phyloP scores from a whole-genome alignment of 2,797 vertebrate genomes.

The Moxostoma hubbsi region DNA sequence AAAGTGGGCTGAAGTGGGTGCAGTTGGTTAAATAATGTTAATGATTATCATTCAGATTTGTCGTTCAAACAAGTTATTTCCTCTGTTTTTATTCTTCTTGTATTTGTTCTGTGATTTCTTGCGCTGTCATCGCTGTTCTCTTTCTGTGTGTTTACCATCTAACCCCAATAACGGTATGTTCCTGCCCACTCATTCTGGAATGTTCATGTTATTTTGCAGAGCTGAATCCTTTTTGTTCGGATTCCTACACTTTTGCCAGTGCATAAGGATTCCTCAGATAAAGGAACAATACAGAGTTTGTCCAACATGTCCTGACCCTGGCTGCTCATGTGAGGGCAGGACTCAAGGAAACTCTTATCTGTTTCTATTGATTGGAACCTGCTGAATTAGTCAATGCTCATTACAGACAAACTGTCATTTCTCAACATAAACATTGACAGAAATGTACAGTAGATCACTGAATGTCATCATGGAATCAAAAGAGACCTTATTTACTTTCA shows the following conservation, averaged over 20 bases:
- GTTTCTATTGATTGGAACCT: conserved; percentile 59
- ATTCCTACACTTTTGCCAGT: conserved; percentile 43
- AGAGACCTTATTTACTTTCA: too few relatives aligned
- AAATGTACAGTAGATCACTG: too few relatives aligned
- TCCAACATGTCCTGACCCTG: conserved; percentile 29
- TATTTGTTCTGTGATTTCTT: conserved; percentile 2
- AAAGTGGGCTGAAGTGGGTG: too few relatives aligned
- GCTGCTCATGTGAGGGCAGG: conserved; percentile 15
- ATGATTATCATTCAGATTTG: neutral
- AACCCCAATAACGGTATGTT: neutral
- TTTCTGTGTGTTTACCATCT: neutral
- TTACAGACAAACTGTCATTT: neutral
- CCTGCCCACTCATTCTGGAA: conserved; percentile 20
- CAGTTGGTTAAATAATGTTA: neutral
- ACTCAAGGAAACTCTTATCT: conserved; percentile 52
- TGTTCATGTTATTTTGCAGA: conserved; percentile 46
- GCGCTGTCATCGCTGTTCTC: too few relatives aligned
- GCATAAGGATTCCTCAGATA: conserved; percentile 61
- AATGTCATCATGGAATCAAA: too few relatives aligned
- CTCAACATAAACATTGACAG: neutral
- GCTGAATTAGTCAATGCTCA: conserved; percentile 61
- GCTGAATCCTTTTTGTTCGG: conserved; percentile 36
- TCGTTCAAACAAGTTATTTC: neutral
- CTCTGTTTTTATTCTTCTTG: neutral
- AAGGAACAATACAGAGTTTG: conserved; percentile 65